phyloP scores from a whole-genome alignment of 2,113 vertebrate genomes.

The Caranx melampygus region DNA sequence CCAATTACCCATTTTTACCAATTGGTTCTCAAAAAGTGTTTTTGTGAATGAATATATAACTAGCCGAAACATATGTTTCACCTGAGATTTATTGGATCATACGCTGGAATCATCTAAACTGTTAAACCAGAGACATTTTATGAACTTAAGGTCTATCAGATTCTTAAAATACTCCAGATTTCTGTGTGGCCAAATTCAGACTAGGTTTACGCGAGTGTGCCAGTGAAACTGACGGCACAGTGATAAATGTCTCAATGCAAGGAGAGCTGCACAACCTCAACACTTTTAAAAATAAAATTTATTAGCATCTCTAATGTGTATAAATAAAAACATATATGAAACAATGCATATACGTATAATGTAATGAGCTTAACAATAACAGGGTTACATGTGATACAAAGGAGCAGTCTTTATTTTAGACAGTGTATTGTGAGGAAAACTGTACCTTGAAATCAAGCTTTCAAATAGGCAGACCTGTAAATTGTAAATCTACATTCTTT shows the following conservation, averaged over 20 bases:
- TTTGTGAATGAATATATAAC: too few species aligned
- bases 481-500: conserved; percentile 88
- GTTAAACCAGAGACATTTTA: too few species aligned
- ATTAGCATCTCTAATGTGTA: conserved; percentile 91
- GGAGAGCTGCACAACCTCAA: conserved; percentile 48
- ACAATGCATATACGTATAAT: conserved; percentile 87
- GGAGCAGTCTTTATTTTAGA: conserved; percentile 85
- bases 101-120: too few species aligned
- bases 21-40: too few species aligned
- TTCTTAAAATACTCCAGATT: background rate
- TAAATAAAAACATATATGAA: conserved; percentile 91
- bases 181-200: too few species aligned
- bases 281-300: conserved; percentile 94
- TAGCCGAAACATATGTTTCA: too few species aligned
- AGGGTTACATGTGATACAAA: conserved; percentile 91
- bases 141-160: background rate
- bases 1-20: too few species aligned
- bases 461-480: conserved; percentile 85
- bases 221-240: background rate
- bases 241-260: conserved; percentile 20
- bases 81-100: too few species aligned
- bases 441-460: conserved; percentile 82
- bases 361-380: conserved; percentile 88
- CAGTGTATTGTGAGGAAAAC: conserved; percentile 89
- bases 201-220: background rate